Conservation (phyloP, 2,113 vertebrate species). For the Mirza zaza region DNA sequence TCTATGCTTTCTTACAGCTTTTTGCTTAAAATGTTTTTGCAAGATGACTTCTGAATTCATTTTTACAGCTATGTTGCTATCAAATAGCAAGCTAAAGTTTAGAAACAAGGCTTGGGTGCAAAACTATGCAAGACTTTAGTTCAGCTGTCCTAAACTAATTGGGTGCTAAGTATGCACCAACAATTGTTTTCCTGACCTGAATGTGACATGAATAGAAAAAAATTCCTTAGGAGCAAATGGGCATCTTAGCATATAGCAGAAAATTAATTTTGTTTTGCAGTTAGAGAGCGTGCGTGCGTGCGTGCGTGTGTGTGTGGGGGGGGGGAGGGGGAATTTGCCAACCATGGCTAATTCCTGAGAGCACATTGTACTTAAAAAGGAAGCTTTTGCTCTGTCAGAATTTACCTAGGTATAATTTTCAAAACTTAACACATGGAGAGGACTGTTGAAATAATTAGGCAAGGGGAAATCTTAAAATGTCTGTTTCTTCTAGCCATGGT, state of each 20-base stretch:
- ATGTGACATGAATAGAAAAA: not conserved
- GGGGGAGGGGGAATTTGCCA: too few relatives aligned
- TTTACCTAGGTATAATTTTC: slow-evolving; percentile 34
- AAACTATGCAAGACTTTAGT: not conserved
- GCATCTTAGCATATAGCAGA: not conserved
- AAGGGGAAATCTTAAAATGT: not conserved
- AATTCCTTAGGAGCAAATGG: not conserved
- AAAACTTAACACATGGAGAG: not conserved
- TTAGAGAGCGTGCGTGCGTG: not conserved
- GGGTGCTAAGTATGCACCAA: not conserved
- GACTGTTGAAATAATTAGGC: not conserved
- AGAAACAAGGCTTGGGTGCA: slow-evolving; percentile 37
- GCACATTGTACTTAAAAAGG: not conserved
- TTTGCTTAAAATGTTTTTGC: slow-evolving; percentile 38
- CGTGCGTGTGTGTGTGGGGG: not conserved
- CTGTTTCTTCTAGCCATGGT: not conserved
- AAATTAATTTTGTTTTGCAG: slow-evolving; percentile 38
- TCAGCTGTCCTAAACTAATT: slow-evolving; percentile 37
- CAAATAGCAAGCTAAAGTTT: slow-evolving; percentile 32
- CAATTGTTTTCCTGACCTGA: not conserved
- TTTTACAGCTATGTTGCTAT: not conserved
- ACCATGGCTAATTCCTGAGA: not conserved
- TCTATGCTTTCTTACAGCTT: not conserved
- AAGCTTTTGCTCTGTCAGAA: not conserved
- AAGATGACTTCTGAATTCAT: slow-evolving; percentile 29